Percentiles rank a stretch among this genome's conserved stretches.
Evolutionary conservation across 37 sponge, comb jelly and placozoan genomes (phyloP).

Genomic region (Geodia barretti): DNA sequence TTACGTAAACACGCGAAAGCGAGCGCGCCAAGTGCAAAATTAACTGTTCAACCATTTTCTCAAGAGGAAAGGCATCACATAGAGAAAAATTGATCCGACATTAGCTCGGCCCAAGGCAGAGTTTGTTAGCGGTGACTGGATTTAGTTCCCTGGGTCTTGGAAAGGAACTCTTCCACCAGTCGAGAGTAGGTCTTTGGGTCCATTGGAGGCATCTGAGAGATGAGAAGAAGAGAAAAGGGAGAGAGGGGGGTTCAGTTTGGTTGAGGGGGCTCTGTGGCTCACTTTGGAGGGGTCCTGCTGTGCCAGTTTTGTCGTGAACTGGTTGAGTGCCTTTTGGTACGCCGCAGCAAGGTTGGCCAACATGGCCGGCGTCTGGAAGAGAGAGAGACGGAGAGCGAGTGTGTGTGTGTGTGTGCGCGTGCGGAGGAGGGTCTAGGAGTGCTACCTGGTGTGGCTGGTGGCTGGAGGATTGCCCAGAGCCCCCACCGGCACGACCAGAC

Average conservation of each 20-base stretch:
- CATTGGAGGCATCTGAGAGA: not conserved
- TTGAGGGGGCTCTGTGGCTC: no score
- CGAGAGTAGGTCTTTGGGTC: constrained; percentile 46
- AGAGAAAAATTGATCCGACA: no score
- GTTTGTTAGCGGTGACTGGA: not conserved
- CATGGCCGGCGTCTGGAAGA: not conserved
- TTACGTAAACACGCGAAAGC: no score
- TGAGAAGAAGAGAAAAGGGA: not conserved
- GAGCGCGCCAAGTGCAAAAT: no score
- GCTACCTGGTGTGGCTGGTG: not conserved
- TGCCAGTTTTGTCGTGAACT: constrained; percentile 45
- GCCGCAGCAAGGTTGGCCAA: constrained; percentile 41
- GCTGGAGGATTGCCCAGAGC: not conserved
- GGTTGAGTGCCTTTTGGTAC: constrained; percentile 53
- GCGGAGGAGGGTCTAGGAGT: no score
- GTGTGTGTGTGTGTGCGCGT: no score
- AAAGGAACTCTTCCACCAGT: constrained; percentile 64
- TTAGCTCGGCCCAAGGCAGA: no score
- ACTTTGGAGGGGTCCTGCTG: constrained; percentile 12
- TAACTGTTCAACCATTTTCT: no score
- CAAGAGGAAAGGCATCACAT: no score
- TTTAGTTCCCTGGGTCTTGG: constrained; percentile 19
- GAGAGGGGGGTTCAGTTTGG: no score
- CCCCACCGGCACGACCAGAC: constrained; percentile 1
- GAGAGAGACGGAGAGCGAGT: not conserved